These are phyloP conservation scores for Peucedramus taeniatus DNA, from an alignment of 2,113 vertebrate genomes.

Conservation along the genomic window DNA sequence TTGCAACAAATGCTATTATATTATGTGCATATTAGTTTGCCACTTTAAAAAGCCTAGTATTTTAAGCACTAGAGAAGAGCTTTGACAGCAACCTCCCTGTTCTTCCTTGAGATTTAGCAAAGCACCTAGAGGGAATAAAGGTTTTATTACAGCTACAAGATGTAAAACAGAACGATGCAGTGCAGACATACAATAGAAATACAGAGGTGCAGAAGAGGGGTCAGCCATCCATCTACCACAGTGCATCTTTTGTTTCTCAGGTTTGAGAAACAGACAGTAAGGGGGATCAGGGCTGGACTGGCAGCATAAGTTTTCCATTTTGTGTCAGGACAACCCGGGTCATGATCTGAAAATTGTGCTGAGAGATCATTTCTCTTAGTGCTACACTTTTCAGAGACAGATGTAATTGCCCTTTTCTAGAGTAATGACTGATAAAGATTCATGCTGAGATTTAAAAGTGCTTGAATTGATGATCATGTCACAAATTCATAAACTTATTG, in stretches of 20 bases:
- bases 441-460: neutral
- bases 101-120: neutral
- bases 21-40: neutral
- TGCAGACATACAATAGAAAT: neutral
- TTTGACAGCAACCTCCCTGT: neutral
- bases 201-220: neutral
- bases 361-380: neutral
- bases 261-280: neutral
- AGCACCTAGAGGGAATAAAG: neutral
- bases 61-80: neutral
- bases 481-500: neutral
- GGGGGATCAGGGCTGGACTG: neutral
- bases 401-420: neutral
- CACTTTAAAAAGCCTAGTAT: neutral
- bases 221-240: neutral
- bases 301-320: neutral
- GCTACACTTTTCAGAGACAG: neutral
- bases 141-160: neutral
- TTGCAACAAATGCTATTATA: neutral
- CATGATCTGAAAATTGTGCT: neutral
- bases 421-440: neutral
- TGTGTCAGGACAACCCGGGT: neutral
- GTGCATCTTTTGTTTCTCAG: neutral
- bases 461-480: neutral
- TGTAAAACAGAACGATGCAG: neutral